phyloP scores from a whole-genome alignment of 1,140 invertebrate genomes.

The Aphaenogaster rudis region DNA sequence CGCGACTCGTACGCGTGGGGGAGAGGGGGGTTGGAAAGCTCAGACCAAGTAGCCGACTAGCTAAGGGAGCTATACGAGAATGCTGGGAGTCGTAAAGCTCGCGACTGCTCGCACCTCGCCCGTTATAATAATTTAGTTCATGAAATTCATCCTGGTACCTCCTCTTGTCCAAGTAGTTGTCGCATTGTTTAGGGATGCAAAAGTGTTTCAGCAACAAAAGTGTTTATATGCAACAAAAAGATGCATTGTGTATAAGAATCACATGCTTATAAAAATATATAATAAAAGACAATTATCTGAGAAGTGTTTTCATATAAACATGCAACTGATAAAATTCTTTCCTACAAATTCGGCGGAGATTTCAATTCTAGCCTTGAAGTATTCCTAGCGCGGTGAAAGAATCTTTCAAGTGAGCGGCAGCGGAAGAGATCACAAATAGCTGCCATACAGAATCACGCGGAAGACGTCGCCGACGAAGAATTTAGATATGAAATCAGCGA shows the following conservation, averaged over 20 bases:
- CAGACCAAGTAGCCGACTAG: constrained; percentile 65
- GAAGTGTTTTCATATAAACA: background rate
- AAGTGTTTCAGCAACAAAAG: background rate
- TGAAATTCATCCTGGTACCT: constrained; percentile 77
- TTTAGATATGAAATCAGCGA: constrained; percentile 70
- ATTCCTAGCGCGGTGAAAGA: constrained; percentile 2
- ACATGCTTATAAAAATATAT: background rate
- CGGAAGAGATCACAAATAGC: background rate
- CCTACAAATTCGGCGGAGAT: constrained; percentile 31
- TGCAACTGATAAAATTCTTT: background rate
- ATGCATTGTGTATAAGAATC: background rate
- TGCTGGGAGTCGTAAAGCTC: constrained; percentile 80
- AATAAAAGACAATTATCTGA: background rate
- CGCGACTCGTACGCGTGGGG: constrained; percentile 49
- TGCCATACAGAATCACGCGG: background rate
- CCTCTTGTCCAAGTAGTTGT: constrained; percentile 33
- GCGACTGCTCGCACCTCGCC: constrained; percentile 69
- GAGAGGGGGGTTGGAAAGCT: constrained; percentile 47
- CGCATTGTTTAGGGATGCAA: background rate
- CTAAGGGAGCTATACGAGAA: constrained; percentile 79
- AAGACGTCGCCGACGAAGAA: constrained; percentile 35
- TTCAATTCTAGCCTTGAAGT: constrained; percentile 27
- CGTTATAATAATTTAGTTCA: constrained; percentile 83
- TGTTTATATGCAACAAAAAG: background rate
- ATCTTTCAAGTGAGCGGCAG: background rate